Base-by-base conservation (phyloP, 2,888 invertebrate species). In the Calliopum simillimum region DNA sequence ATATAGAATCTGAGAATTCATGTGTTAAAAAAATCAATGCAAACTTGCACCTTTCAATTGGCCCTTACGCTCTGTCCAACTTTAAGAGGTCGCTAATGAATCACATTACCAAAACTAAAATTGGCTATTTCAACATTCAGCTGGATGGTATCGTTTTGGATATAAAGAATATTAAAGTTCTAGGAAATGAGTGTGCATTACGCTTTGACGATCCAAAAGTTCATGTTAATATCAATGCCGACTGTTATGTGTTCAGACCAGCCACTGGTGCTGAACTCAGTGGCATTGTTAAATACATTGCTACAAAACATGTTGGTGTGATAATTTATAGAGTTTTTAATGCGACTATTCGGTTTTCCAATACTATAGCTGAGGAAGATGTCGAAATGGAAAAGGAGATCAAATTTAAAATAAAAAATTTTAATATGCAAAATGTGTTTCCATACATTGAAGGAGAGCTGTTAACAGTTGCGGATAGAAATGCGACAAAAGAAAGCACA, bases 171-270 rank as follows among this genome's bases (percentile, higher is more conserved):
- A 87, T 91, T 4, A 90, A 89, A 80, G 78, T 91, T 2, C 71
- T 89, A 4, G 87, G 86, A 1, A 77, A 85, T 3, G 73, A 84
- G 3, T 90, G 89, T 4, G 82, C 82, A 3, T 84, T 90, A 55
- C 84, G 89, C 11, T 83, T 88, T 53, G 90, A 91, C 74, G 87
- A 88, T 71, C 87, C 88, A 41, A 88, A 85, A 51, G 85, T 91
- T 73, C 91, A 91, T 78, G 74, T 91, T 43, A 86, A 90, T 74
- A 84, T 92, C 3, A 85, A 88, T 76, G 90, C 89, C 0, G 89
- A 91, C 77, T 92, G 90, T 80, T 91, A 89, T 79, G 79, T 92
- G 19, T 92, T 92, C 76, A 87, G 87, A 71, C 92, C 92, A 3
- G 78, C 84, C 73, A 79, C 89, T 49, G 90, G 89, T 1, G 87